Conservation (phyloP, 2,797 vertebrate species). For the Protosalanx chinensis region DNA sequence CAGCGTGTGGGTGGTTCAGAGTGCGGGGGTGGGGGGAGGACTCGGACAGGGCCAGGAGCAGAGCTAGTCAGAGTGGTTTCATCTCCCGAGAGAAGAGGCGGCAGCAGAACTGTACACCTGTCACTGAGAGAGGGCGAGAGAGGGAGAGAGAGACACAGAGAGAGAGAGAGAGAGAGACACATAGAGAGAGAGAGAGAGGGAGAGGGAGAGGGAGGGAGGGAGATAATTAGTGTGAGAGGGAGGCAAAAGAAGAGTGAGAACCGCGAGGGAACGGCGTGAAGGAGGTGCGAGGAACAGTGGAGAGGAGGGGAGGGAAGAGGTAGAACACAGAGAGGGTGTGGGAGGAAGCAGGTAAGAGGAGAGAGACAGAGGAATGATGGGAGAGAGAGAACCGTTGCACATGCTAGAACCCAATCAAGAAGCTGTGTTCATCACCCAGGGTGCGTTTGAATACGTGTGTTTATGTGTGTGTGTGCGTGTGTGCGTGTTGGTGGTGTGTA, state of each 20-base stretch:
- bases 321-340: conserved; percentile 66
- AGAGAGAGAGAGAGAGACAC: not conserved
- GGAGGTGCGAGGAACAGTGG: not conserved
- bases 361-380: not conserved
- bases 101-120: not conserved
- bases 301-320: not conserved
- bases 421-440: too few species aligned
- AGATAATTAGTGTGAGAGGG: not conserved
- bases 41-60: not conserved
- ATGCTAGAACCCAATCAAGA: not conserved
- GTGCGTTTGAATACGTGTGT: not conserved
- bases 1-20: not conserved
- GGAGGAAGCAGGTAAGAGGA: conserved; percentile 26
- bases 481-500: conserved; percentile 7
- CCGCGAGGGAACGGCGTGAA: not conserved
- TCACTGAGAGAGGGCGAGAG: not conserved
- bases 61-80: conserved; percentile 9
- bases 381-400: not conserved
- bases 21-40: conserved; percentile 4
- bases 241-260: not conserved
- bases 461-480: too few species aligned
- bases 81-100: conserved; percentile 2
- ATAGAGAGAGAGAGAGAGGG: not conserved
- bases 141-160: not conserved
- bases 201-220: not conserved